Base-by-base conservation (phyloP, 2,113 vertebrate genomes). In the Bolborhynchus lineola region DNA sequence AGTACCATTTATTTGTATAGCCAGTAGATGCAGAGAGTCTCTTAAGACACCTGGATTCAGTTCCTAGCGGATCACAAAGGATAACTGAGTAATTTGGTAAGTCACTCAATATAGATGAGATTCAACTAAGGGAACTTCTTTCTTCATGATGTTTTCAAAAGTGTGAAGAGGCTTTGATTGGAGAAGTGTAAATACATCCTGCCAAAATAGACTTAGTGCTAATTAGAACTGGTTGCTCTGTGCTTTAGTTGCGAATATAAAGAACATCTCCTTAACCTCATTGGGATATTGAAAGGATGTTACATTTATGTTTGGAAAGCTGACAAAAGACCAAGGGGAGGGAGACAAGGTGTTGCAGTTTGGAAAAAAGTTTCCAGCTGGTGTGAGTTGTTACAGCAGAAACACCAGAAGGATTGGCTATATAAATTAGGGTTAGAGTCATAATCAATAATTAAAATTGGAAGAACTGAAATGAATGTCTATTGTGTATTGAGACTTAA, bases 61-160 rank as follows among this genome's bases (percentile, higher is more conserved):
- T 93, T 96, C 76, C 68, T 82, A 67, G 75, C 44, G 49, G 69
- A 90, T 74, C 67, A 91, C 90, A 94, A 82, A 92, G 69, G 44
- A 90, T 79, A 78, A 37, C 37, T 76, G 75, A 91, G 57, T 83
- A 53, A 69, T 94, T 93, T 72, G 65, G 42, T 71, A 81, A 85
- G 57, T 92, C 62, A 65, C 55, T 92, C 90, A 70, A 50, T 65
- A 62, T 9, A 92, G 62, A 86, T 71, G 81, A 92, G 77, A 82
- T 92, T 92, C 74, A 79, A 11, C 57, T 79, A 62, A 84, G 65
- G n/a, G 81, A 24, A 47, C 24, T 50, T 75, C 31, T 91, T 70
- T 65, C 59, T 84, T 92, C 87, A 63, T 55, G n/a, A 92, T 94
- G 74, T 96, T 96, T 94, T 91, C n/a, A 70, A 29, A 84, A 87